Conservation (phyloP, 53 echinoderm and acorn worm species). For the Temnopleurus reevesii region DNA sequence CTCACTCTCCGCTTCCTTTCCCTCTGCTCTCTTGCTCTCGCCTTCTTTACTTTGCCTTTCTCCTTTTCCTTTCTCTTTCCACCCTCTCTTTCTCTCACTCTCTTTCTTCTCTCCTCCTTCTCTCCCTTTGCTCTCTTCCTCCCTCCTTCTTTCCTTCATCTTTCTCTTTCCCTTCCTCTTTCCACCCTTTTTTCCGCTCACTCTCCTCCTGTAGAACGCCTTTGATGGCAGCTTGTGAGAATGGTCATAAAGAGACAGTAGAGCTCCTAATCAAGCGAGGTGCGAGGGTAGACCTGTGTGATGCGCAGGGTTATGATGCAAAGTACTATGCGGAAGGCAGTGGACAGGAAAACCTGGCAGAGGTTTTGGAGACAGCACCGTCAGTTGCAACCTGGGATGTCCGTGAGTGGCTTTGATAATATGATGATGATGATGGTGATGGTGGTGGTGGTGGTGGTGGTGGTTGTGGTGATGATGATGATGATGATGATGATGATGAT, state of each 20-base stretch:
- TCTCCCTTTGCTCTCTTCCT: too few relatives aligned
- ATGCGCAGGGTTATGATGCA: conserved; percentile 84
- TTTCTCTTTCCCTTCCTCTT: neutral
- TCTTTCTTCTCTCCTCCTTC: neutral
- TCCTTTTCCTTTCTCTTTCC: neutral
- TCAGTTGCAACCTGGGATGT: conserved; percentile 97
- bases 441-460: neutral
- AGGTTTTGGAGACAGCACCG: conserved; percentile 79
- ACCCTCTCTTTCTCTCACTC: neutral
- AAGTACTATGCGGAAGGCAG: conserved; percentile 73
- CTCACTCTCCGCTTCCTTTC: neutral
- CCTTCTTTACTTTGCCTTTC: neutral
- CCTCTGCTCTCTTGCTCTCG: neutral
- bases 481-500: neutral
- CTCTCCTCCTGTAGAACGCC: conserved; percentile 64
- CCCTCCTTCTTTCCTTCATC: too few relatives aligned
- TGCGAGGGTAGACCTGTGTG: conserved; percentile 73
- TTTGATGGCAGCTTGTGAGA: conserved; percentile 88
- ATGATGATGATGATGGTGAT: neutral
- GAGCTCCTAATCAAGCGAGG: conserved; percentile 89
- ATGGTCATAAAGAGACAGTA: conserved; percentile 75
- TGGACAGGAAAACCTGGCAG: conserved; percentile 66
- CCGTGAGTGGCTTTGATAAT: conserved; percentile 67
- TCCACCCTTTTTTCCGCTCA: neutral
- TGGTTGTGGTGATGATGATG: neutral